Evolutionary conservation across 1,140 invertebrate genomes (phyloP).

Genomic region (Drosophila mayri): DNA sequence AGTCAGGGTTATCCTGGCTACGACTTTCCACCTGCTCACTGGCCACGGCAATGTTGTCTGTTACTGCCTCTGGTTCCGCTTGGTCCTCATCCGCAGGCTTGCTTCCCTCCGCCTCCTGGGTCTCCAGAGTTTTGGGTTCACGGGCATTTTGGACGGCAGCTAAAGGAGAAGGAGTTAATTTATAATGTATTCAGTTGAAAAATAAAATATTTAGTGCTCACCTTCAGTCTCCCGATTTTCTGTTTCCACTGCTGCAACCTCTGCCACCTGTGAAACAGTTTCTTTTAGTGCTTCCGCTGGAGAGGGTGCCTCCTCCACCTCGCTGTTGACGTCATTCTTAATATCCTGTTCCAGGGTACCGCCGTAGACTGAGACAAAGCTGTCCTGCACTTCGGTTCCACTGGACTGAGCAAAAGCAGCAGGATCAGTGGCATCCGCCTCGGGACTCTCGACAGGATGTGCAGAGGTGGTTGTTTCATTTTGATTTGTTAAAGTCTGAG

Average conservation of each 20-base stretch:
- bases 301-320: slow-evolving; percentile 55
- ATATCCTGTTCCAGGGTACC: slow-evolving; percentile 65
- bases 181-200: not conserved
- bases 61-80: slow-evolving; percentile 3
- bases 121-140: slow-evolving; percentile 59
- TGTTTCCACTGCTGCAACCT: not conserved
- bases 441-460: not conserved
- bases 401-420: not conserved
- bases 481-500: slow-evolving; percentile 7
- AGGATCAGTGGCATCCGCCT: slow-evolving; percentile 3
- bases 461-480: slow-evolving; percentile 18
- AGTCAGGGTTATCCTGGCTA: slow-evolving; percentile 36
- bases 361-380: slow-evolving; percentile 53
- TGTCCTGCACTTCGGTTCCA: slow-evolving; percentile 16
- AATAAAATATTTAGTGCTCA: slow-evolving; percentile 1
- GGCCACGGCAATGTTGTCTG: slow-evolving; percentile 18
- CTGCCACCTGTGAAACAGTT: slow-evolving; percentile 2
- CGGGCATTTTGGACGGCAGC: slow-evolving; percentile 41
- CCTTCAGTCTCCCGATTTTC: slow-evolving; percentile 28
- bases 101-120: not conserved
- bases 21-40: slow-evolving; percentile 22
- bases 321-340: slow-evolving; percentile 66
- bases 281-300: slow-evolving; percentile 27
- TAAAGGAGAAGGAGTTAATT: not conserved
- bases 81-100: not conserved